These are phyloP conservation scores for Dendropsophus ebraccatus DNA, from an alignment of 2,113 vertebrate species.

Conservation along the genomic window DNA sequence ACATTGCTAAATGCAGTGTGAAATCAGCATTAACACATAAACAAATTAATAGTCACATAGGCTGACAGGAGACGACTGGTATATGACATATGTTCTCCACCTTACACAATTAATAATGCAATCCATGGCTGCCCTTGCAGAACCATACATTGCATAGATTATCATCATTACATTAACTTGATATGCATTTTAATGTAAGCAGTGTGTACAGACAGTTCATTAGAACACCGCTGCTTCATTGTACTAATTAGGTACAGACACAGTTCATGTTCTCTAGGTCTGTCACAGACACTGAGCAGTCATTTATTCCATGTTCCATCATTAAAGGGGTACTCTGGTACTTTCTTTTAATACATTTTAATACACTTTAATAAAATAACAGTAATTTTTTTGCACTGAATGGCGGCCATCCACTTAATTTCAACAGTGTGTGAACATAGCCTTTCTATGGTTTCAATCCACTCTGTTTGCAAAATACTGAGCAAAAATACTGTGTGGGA, in stretches of 20 bases:
- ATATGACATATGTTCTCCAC: neutral
- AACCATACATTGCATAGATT: conserved; percentile 20
- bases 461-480: no score
- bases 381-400: no score
- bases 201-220: conserved; percentile 30
- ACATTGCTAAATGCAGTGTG: no score
- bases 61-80: neutral
- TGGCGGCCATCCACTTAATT: no score
- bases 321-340: neutral
- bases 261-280: neutral
- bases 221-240: neutral
- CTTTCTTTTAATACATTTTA: no score
- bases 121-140: neutral
- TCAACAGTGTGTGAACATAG: no score
- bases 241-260: neutral
- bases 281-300: neutral
- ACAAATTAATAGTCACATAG: neutral
- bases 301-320: neutral
- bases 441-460: no score
- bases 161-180: conserved; percentile 13
- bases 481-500: no score
- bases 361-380: no score
- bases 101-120: neutral
- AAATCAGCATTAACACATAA: neutral
- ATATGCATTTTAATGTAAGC: conserved; percentile 21